These are phyloP conservation scores for Geococcyx californianus DNA, from an alignment of 2,113 vertebrate genomes.

Conservation along the genomic window DNA sequence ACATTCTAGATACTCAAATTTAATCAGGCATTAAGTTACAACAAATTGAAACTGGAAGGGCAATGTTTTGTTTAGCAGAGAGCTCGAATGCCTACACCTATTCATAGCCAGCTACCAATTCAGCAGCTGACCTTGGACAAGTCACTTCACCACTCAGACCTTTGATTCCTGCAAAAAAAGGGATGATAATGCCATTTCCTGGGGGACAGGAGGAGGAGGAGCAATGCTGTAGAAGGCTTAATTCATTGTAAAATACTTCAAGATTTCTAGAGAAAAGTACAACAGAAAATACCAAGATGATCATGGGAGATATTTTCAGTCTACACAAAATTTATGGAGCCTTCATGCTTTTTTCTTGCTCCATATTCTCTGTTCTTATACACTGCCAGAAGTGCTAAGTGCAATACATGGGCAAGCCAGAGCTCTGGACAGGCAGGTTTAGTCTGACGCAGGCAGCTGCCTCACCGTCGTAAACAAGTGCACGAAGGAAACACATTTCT, in stretches of 20 bases:
- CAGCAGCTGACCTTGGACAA: slow-evolving; percentile 1
- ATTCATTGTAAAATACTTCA: background rate
- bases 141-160: slow-evolving; percentile 10
- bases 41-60: background rate
- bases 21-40: background rate
- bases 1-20: background rate
- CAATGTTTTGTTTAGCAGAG: background rate
- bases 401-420: background rate
- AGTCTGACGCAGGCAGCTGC: background rate
- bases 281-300: background rate
- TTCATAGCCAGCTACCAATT: slow-evolving; percentile 22
- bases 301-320: background rate
- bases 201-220: background rate
- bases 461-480: background rate
- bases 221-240: background rate
- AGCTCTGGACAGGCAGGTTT: background rate
- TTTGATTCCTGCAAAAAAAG: background rate
- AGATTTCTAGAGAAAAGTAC: background rate
- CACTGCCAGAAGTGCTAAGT: background rate
- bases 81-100: background rate
- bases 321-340: background rate
- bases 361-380: background rate
- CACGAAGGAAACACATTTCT: background rate
- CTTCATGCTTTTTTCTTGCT: background rate
- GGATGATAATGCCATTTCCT: background rate